Evolutionary conservation across 2,888 invertebrate species (phyloP).

Genomic region (Sepioteuthis lessoniana): DNA sequence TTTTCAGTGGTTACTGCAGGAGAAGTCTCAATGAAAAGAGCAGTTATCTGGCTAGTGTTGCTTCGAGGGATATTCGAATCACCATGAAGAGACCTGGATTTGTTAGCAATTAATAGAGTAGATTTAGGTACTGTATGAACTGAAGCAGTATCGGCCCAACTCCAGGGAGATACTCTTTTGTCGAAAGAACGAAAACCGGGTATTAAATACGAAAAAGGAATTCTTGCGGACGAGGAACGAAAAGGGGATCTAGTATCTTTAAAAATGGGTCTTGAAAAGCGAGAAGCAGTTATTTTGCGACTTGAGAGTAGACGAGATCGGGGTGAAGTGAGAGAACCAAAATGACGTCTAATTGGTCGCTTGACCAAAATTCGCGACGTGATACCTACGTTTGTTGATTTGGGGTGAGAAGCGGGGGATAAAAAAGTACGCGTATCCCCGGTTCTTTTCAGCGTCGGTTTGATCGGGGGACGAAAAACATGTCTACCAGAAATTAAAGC

Average conservation of each 20-base stretch:
- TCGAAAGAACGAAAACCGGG: background rate
- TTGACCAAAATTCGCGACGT: background rate
- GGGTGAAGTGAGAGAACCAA: background rate
- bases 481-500: background rate
- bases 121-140: background rate
- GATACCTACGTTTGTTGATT: background rate
- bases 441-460: background rate
- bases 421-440: background rate
- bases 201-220: background rate
- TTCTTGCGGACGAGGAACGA: background rate
- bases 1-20: background rate
- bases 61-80: background rate
- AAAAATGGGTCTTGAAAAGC: background rate
- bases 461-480: background rate
- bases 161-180: background rate
- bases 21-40: background rate
- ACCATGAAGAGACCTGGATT: background rate
- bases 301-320: background rate
- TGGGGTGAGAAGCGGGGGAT: background rate
- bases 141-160: background rate
- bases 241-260: background rate
- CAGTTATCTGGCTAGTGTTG: background rate
- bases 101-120: background rate
- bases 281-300: background rate
- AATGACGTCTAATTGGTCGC: background rate